A percentile compares a stretch with the other conserved stretches of the same genome.
These are phyloP conservation scores for Pteronura brasiliensis DNA, from an alignment of 2,113 vertebrate species.

Conservation along the genomic window DNA sequence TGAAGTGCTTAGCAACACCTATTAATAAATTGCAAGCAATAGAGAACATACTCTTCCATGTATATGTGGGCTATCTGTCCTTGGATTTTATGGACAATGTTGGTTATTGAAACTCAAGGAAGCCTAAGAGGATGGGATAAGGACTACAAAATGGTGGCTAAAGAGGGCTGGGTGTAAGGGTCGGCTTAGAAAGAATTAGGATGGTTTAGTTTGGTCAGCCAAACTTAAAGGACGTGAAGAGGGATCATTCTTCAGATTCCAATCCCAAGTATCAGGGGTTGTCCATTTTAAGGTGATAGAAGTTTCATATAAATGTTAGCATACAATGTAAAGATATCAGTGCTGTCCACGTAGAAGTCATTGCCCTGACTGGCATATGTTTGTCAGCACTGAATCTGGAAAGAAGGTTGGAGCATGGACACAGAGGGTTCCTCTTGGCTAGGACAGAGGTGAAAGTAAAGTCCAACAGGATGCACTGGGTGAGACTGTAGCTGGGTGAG, in stretches of 20 bases:
- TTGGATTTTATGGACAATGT: neutral
- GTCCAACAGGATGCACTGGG: neutral
- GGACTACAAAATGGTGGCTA: neutral
- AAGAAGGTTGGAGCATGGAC: neutral
- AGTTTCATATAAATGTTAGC: neutral
- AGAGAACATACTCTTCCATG: neutral
- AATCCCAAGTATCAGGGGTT: neutral
- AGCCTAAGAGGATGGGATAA: neutral
- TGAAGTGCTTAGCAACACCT: neutral
- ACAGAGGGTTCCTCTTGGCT: neutral
- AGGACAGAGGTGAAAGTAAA: neutral
- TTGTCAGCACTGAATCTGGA: neutral
- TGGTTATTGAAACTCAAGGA: neutral
- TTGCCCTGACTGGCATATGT: neutral
- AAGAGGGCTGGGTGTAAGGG: neutral
- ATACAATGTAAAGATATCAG: neutral
- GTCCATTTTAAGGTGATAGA: neutral
- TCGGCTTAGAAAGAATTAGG: neutral
- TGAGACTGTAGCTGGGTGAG: neutral
- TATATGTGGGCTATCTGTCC: neutral
- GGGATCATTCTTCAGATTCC: neutral
- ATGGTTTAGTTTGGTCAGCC: neutral
- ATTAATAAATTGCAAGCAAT: neutral
- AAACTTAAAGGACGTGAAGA: neutral
- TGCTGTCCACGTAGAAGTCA: too few relatives aligned